Conservation (phyloP, 1,140 invertebrate species). For the Drosophila ercepeae region DNA sequence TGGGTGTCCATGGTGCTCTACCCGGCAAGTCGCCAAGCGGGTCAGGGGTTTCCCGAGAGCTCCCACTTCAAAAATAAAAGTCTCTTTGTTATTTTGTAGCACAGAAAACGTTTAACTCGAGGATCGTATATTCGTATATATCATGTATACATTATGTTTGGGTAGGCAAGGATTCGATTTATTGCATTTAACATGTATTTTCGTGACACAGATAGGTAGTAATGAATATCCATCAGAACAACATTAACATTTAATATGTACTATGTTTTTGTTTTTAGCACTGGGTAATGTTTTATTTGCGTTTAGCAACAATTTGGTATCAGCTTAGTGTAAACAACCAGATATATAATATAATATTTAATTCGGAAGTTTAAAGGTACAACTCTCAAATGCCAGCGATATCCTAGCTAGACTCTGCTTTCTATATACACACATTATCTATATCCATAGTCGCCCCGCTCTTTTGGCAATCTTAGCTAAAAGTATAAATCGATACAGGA, state of each 20-base stretch:
- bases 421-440: slow-evolving; percentile 28
- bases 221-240: slow-evolving; percentile 16
- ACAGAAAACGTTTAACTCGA: slow-evolving; percentile 61
- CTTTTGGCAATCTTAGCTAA: slow-evolving; percentile 40
- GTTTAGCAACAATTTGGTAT: slow-evolving; percentile 65
- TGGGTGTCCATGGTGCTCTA: background rate
- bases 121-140: slow-evolving; percentile 46
- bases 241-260: slow-evolving; percentile 47
- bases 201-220: slow-evolving; percentile 48
- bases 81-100: slow-evolving; percentile 63
- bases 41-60: background rate
- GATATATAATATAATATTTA: slow-evolving; percentile 24
- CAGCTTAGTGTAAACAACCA: slow-evolving; percentile 28
- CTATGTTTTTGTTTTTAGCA: slow-evolving; percentile 29
- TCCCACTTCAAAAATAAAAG: slow-evolving; percentile 50
- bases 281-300: slow-evolving; percentile 55
- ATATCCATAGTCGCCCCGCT: slow-evolving; percentile 18
- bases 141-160: slow-evolving; percentile 19
- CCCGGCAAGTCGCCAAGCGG: slow-evolving; percentile 7
- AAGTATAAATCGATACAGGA: background rate
- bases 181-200: slow-evolving; percentile 49
- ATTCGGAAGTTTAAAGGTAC: slow-evolving; percentile 61
- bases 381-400: slow-evolving; percentile 64
- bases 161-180: slow-evolving; percentile 26
- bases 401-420: slow-evolving; percentile 24